These are phyloP conservation scores for Megaustenia siamemsis DNA, from an alignment of 2,888 invertebrate species.

Conservation along the genomic window DNA sequence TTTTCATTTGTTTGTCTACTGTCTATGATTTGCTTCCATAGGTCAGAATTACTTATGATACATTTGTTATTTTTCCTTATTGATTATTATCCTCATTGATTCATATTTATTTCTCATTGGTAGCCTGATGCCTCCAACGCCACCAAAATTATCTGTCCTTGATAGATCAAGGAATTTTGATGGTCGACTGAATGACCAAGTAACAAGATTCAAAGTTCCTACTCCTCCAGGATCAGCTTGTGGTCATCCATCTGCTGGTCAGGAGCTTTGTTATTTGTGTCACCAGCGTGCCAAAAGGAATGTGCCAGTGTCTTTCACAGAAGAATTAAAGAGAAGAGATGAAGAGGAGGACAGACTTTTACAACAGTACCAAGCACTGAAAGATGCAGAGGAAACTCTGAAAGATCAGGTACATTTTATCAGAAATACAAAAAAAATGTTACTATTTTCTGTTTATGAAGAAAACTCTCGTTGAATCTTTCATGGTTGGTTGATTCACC, in stretches of 20 bases:
- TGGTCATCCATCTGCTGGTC: conserved; percentile 79
- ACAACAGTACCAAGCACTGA: conserved; percentile 79
- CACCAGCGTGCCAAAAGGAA: conserved; percentile 79
- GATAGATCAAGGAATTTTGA: conserved; percentile 68
- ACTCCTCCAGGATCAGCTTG: conserved; percentile 67
- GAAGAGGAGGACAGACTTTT: conserved; percentile 78
- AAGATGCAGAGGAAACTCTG: conserved; percentile 77
- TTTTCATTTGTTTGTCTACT: too few species aligned
- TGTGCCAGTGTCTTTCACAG: conserved; percentile 77
- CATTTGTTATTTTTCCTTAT: neutral
- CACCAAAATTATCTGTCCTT: conserved; percentile 65
- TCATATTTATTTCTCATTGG: neutral
- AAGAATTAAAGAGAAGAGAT: conserved; percentile 74
- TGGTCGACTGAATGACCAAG: conserved; percentile 57
- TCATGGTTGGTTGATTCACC: too few species aligned
- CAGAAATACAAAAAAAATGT: too few species aligned
- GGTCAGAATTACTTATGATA: neutral
- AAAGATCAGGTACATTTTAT: conserved; percentile 70
- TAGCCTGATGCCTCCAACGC: conserved; percentile 53
- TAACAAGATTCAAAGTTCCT: conserved; percentile 26
- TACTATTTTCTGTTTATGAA: too few species aligned
- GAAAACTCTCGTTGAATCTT: too few species aligned
- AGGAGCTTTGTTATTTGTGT: conserved; percentile 80
- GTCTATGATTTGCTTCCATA: too few species aligned
- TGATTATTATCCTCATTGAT: too few species aligned